Evolutionary conservation across 2,797 vertebrate genomes (phyloP).

Genomic region (Argya squamiceps): DNA sequence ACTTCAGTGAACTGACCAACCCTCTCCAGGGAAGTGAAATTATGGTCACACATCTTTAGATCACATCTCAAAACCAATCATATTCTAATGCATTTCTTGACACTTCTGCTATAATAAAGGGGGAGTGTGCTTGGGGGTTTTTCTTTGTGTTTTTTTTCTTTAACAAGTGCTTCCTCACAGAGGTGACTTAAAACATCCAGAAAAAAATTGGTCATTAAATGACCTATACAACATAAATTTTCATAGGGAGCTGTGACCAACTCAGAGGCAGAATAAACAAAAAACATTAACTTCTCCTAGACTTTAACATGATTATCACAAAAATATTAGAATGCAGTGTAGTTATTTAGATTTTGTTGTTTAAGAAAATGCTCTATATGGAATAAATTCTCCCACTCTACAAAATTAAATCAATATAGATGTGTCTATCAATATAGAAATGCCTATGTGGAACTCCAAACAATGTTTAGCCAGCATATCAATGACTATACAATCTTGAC

Average conservation of each 20-base stretch:
- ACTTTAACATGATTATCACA: not conserved
- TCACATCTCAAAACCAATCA: constrained; percentile 43
- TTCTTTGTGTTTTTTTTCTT: not conserved
- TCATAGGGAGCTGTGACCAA: not conserved
- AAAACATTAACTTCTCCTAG: not conserved
- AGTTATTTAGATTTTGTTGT: not conserved
- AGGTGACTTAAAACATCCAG: not conserved
- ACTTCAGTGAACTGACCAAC: constrained; percentile 48
- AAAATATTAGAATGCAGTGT: not conserved
- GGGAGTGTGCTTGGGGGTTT: rapidly evolving
- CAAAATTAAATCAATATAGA: constrained; percentile 7
- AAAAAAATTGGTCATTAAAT: not conserved
- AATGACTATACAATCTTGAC: not conserved
- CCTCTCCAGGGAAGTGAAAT: constrained; percentile 40
- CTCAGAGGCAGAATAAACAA: not conserved
- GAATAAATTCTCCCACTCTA: not conserved
- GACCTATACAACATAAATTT: not conserved
- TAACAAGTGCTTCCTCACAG: not conserved
- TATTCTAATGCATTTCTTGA: constrained; percentile 21
- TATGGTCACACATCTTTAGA: constrained; percentile 43
- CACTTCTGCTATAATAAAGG: not conserved
- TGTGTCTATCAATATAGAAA: not conserved
- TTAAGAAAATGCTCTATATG: not conserved
- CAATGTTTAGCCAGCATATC: not conserved
- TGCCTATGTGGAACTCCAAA: not conserved